A percentile compares a stretch with the other conserved stretches of the same genome.
Evolutionary conservation across 2,888 invertebrate species (phyloP).

Genomic region (Keiferia lycopersicella): DNA sequence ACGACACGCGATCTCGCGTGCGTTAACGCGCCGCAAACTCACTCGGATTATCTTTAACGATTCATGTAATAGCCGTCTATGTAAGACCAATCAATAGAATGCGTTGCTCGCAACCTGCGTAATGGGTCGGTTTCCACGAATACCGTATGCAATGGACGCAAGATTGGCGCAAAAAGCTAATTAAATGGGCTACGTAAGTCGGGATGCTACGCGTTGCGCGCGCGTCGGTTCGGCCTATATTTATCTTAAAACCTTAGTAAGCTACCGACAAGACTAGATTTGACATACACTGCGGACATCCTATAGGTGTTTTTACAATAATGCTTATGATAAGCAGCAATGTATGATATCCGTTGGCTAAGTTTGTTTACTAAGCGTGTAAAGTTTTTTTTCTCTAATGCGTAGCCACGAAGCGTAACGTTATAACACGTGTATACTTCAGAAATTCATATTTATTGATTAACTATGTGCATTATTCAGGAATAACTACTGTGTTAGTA

Average conservation of each 20-base stretch:
- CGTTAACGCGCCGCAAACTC: conserved; percentile 25
- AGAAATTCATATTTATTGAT: background rate
- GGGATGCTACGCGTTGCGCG: conserved; percentile 19
- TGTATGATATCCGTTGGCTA: too few species aligned
- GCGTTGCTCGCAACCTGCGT: conserved; percentile 27
- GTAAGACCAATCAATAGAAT: conserved; percentile 35
- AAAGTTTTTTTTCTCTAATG: background rate
- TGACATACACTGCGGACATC: too few species aligned
- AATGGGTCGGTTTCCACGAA: conserved; percentile 23
- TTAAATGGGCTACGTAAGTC: conserved; percentile 21
- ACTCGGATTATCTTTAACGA: conserved; percentile 34
- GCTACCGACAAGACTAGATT: background rate
- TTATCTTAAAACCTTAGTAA: background rate
- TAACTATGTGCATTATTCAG: background rate
- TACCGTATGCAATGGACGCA: conserved; percentile 15
- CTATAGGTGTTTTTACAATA: too few species aligned
- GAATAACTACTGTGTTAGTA: background rate
- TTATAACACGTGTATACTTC: background rate
- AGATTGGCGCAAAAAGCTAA: conserved; percentile 21
- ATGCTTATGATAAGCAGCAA: too few species aligned
- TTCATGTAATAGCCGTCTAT: conserved; percentile 34
- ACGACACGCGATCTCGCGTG: conserved; percentile 44
- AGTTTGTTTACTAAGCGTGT: too few species aligned
- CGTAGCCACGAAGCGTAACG: conserved; percentile 4
- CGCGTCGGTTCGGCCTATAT: background rate